Evolutionary conservation across 2,113 vertebrate species (phyloP), one percentile per base, ranked within the genome.

Genomic region (Neolamprologus cancellatus): DNA sequence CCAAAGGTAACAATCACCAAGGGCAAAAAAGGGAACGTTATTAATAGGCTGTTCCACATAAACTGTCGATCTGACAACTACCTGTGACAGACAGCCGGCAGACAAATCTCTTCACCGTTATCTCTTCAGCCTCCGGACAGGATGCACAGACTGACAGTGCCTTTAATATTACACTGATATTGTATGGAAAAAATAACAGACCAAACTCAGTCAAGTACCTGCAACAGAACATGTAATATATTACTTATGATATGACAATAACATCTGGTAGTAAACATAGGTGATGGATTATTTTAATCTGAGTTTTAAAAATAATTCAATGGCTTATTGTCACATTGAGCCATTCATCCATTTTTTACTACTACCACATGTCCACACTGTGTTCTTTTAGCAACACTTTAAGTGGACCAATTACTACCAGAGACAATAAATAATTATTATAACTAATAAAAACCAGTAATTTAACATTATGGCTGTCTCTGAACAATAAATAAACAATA

Each of bases 131-230:
- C 64, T 78, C 20, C 55, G 53, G 64, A 86, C 64, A 78, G 53
- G 17, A 86, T 13, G 17, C 64, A 53, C 28, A 41, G 78, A 55
- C 53, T 86, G 85, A 80, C 81, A 71, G 61, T 61, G 52, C 23
- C 44, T 85, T 80, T 84, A 87, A 76, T 79, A 76, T 82, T 53
- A 69, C 13, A 30, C 54, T 84, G 80, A 79, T 88, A 81, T 74
- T 30, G 20, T 28, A 53, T 17, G 50, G 66, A 6, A n/a, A 61
- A 79, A 41, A 79, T 34, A 64, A 30, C 32, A 8, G 7, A 57
- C 11, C 32, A n/a, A 61, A 86, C 80, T 55, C 52, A 25, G 54
- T 54, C 5, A 50, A 78, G 36, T 15, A n/a, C 10, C 28, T n/a
- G 7, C 15, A 64, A n/a, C 5, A 74, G 36, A 36, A 44, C 36